Evolutionary conservation across 2,113 vertebrate species (phyloP), one percentile per base, ranked within the genome.

Genomic region (Dolichotis patagonum): DNA sequence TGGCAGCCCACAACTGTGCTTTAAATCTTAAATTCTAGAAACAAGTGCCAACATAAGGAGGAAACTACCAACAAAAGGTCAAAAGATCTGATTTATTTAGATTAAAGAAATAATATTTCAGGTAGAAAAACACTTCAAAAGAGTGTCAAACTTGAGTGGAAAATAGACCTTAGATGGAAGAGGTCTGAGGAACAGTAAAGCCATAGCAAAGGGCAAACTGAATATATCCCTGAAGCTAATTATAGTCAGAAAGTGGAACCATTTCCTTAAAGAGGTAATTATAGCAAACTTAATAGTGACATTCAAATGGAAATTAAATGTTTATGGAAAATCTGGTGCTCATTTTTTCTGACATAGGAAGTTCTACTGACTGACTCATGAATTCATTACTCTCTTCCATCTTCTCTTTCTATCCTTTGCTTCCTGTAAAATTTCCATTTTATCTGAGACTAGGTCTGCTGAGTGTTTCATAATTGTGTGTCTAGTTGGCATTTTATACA

Each of bases 201-300:
- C 78, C 84, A 91, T 65, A 90, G 32, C 88, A 92, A 92, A 95
- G 78, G 78, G 62, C 73, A 96, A 94, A 94, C 24, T 94, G 67
- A 90, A 92, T 97, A 92, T 88, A 97, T 77, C 92, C 91, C 75
- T 97, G 82, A 22, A 91, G 83, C 60, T 97, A 95, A 91, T 86
- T 92, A 86, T 65, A 94, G 71, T 65, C 80, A 54, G 94, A 95
- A 92, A 96, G 80, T 86, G 52, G 83, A 96, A 80, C 38, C 13
- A 80, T 93, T 95, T 96, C 88, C 94, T 94, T 95, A 92, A 96
- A 93, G 91, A 85, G 62, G 67, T 86, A 85, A 93, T 96, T 96
- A 94, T 77, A 54, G 43, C 65, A 86, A 97, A 92, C 77, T 96
- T 88, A 96, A 56, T 5, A 32, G 46, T 43, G 17, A 83, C n/a